Base-by-base conservation (phyloP, 2,888 invertebrate genomes). In the Octodonta nipae region DNA sequence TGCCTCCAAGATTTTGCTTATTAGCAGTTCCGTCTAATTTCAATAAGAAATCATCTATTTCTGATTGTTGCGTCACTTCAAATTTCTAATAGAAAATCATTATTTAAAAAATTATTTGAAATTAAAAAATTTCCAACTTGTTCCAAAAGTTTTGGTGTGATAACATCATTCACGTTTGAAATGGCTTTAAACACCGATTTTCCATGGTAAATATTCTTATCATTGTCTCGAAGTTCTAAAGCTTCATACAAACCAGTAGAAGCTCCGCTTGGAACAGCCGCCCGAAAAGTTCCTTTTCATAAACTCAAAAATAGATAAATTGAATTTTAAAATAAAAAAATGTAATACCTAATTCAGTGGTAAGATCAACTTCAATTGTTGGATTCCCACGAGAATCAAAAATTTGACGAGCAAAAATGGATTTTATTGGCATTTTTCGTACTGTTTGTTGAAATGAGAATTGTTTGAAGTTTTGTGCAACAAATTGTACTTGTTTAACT, bases 381-480 rank as follows among this genome's bases (percentile, higher is more conserved):
- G 98, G 98, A 61, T 98, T 96, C 41, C 98, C 98, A 61, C 96
- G 84, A 35, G 95, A 96, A 70, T 98, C 96, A 64, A 87, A 98
- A 65, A 98, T 96, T 66, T 91, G 89, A 62, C 96, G 86, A 44
- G 96, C 96, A 58, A 81, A 78, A 56, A 96, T 80, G 43, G 83
- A 82, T 64, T 82, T 79, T 64, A 95, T 87, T 30, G 30, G 35
- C 17, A 30, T 33, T 15, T 33, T 26, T n/a, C n/a, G n/a, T n/a
- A n/a, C n/a, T n/a, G n/a, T n/a, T n/a, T n/a, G n/a, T n/a, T n/a
- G n/a, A n/a, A n/a, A n/a, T n/a, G n/a, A n/a, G n/a, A n/a, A n/a
- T n/a, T n/a, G n/a, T n/a, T n/a, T n/a, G n/a, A n/a, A n/a, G n/a
- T n/a, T n/a, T n/a, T n/a, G n/a, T n/a, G n/a, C n/a, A n/a, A n/a